Conservation (phyloP, 2,113 vertebrate genomes). For the Mellivora capensis region DNA sequence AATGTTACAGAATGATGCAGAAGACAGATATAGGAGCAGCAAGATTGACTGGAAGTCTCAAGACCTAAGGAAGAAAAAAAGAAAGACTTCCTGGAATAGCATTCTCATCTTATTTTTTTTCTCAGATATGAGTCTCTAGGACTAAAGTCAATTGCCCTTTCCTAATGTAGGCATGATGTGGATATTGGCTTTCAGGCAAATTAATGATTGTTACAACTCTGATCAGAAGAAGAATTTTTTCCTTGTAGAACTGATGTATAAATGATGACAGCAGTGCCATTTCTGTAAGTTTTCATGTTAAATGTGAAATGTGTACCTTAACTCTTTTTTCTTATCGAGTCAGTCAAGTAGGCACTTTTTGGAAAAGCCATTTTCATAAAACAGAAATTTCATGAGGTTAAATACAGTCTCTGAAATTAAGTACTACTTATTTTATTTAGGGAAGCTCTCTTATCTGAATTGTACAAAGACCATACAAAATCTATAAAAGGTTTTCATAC, state of each 20-base stretch:
- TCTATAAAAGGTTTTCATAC: not conserved
- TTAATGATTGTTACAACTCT: not conserved
- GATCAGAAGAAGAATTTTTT: not conserved
- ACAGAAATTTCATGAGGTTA: conserved; percentile 14
- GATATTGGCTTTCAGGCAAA: not conserved
- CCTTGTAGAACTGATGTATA: not conserved
- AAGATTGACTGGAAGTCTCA: not conserved
- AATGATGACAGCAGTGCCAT: not conserved
- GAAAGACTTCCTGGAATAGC: not conserved
- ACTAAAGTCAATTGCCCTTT: not conserved
- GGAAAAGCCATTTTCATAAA: conserved; percentile 16
- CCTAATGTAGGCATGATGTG: not conserved
- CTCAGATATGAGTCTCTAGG: not conserved
- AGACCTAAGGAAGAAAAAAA: not conserved
- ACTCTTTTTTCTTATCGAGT: not conserved
- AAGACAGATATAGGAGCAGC: not conserved
- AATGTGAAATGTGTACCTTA: not conserved
- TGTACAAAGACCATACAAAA: not conserved
- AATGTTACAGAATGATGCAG: not conserved
- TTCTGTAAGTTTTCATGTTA: not conserved
- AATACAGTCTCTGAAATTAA: conserved; percentile 32
- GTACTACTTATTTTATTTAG: conserved; percentile 42
- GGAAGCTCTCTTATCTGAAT: not conserved
- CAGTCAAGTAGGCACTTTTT: conserved; percentile 6
- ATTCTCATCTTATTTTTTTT: not conserved